phyloP scores from a whole-genome alignment of 2,113 vertebrate genomes.

The Rhadina sibilatrix region DNA sequence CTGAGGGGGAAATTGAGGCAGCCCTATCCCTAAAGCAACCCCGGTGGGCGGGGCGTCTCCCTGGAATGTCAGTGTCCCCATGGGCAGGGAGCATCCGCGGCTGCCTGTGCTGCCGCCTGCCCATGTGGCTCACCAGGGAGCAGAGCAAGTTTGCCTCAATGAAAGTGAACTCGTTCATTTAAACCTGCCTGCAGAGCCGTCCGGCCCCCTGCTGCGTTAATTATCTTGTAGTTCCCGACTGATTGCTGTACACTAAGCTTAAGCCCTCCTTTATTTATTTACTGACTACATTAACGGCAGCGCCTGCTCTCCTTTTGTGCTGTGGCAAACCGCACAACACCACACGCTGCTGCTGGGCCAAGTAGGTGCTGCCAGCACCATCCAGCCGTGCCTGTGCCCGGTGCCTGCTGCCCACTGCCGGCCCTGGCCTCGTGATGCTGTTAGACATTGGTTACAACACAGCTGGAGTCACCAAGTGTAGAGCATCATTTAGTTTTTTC shows the following conservation, averaged over 20 bases:
- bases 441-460: accelerated
- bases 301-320: slow-evolving; percentile 35
- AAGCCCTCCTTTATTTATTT: slow-evolving; percentile 83
- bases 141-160: slow-evolving; percentile 57
- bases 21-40: neutral
- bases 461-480: neutral
- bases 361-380: neutral
- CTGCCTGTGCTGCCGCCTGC: neutral
- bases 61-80: accelerated
- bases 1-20: accelerated
- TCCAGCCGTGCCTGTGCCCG: accelerated
- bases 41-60: accelerated
- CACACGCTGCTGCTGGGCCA: accelerated
- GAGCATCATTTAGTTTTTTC: neutral
- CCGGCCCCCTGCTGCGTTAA: slow-evolving; percentile 75
- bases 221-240: slow-evolving; percentile 77
- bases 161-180: slow-evolving; percentile 77
- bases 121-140: slow-evolving; percentile 36
- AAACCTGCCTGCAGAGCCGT: slow-evolving; percentile 74
- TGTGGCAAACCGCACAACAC: neutral
- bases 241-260: slow-evolving; percentile 80
- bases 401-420: accelerated
- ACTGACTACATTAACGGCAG: slow-evolving; percentile 80
- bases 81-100: neutral
- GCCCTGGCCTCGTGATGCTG: accelerated